Base-by-base conservation (phyloP, 2,113 vertebrate genomes). In the Megaceryle torquata region DNA sequence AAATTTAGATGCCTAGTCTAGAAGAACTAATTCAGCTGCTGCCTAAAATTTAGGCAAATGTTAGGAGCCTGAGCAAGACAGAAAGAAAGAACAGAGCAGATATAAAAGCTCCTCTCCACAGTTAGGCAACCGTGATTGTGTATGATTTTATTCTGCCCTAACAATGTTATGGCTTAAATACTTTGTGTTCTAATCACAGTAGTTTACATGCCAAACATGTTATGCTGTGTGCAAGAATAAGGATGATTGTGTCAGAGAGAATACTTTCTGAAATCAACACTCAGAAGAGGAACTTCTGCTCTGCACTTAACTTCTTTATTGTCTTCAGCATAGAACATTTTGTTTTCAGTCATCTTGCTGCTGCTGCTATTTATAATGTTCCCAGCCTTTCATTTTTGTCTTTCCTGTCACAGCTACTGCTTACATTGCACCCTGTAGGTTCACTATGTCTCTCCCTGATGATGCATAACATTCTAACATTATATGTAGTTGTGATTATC, bases 401-500 rank as follows among this genome's bases (percentile, higher is more conserved):
- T 96, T 83, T 56, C 48, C 70, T 81, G 77, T 84, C 82, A 86
- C 64, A 94, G 77, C 80, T 93, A 60, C 31, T 56, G 83, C 82
- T 94, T 86, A 68, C 17, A 61, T 76, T 60, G 26, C 72, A 72
- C 48, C 29, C 79, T 80, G n/a, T 79, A 89, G 48, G 81, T 72
- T 85, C 89, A 75, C 46, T 89, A 24, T 92, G 71, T 95, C 78
- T 95, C 89, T 95, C 86, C 82, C 77, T 65, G n/a, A n/a, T 86
- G 90, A 93, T 91, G 81, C 64, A 88, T 83, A 93, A 88, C 2
- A 18, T 78, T 96, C 87, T 83, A 93, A 88, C 2, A 18, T 78
- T 96, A 39, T 89, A 94, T 68, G 70, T 85, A 89, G 59, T 88
- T 93, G 68, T 11, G 53, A 96, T 97, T 95, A 97, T 97, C 87